phyloP scores from a whole-genome alignment of 2,797 vertebrate species.

The Zenarchopterus dispar region DNA sequence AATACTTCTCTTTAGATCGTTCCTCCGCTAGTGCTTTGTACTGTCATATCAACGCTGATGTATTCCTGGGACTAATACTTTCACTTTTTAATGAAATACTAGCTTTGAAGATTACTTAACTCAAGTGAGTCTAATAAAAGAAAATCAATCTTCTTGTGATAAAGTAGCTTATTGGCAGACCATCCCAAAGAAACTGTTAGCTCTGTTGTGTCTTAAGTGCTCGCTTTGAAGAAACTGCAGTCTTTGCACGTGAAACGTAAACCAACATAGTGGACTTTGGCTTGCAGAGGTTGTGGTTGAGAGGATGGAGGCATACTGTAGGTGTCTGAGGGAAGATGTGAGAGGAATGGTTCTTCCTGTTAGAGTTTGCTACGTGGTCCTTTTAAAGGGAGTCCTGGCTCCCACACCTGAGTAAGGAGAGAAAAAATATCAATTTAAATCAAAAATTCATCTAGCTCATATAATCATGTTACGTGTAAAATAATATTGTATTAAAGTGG shows the following conservation, averaged over 20 bases:
- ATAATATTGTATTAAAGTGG: not conserved
- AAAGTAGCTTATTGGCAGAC: constrained; percentile 48
- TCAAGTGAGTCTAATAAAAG: constrained; percentile 21
- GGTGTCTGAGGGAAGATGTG: constrained; percentile 32
- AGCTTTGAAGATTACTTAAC: constrained; percentile 13
- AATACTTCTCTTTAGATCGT: constrained; percentile 68
- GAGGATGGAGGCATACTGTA: constrained; percentile 26
- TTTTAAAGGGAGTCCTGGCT: constrained; percentile 44
- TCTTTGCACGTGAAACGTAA: constrained; percentile 51
- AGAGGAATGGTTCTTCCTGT: constrained; percentile 19
- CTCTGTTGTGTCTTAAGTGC: constrained; percentile 35
- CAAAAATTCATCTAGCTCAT: constrained; percentile 7
- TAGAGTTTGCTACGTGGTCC: constrained; percentile 75
- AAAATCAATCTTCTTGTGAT: constrained; percentile 11
- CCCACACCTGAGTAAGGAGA: constrained; percentile 26
- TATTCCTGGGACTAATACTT: constrained; percentile 36
- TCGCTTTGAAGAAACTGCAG: constrained; percentile 36
- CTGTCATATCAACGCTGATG: constrained; percentile 21
- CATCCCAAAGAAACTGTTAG: constrained; percentile 16
- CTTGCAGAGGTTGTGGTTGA: constrained; percentile 67
- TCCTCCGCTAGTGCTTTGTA: constrained; percentile 16
- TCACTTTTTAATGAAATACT: constrained; percentile 9
- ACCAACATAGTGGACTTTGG: constrained; percentile 77
- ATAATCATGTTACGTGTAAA: not conserved
- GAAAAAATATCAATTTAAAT: not conserved